Percentiles rank a stretch among this genome's conserved stretches.
These are phyloP conservation scores for Lagocephalus sceleratus DNA, from an alignment of 2,797 vertebrate species.

Conservation along the genomic window DNA sequence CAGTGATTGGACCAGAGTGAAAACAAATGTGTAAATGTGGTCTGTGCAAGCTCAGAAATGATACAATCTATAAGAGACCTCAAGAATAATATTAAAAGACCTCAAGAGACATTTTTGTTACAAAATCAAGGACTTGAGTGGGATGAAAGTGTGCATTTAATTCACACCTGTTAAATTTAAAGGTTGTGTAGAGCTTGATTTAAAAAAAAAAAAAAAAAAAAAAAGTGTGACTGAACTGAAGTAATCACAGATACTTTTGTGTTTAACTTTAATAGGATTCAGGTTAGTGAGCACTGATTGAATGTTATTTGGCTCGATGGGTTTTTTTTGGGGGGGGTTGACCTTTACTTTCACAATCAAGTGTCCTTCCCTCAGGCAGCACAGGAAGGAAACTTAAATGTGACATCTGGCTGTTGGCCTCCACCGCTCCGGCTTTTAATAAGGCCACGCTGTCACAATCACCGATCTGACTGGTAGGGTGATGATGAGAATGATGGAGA, in stretches of 20 bases:
- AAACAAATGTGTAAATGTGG: too few relatives aligned
- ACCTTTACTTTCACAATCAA: constrained; percentile 78
- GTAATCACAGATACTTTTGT: neutral
- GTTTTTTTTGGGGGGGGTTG: constrained; percentile 44
- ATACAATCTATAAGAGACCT: too few relatives aligned
- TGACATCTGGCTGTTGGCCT: constrained; percentile 71
- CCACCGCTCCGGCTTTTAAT: constrained; percentile 72
- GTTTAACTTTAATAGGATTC: neutral
- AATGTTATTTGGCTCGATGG: constrained; percentile 46
- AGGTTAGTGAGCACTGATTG: constrained; percentile 34
- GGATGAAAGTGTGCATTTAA: too few relatives aligned
- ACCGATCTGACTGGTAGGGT: constrained; percentile 57
- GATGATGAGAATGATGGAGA: constrained; percentile 5
- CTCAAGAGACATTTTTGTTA: too few relatives aligned
- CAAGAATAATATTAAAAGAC: too few relatives aligned
- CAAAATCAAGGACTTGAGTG: too few relatives aligned
- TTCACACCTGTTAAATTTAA: too few relatives aligned
- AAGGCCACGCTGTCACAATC: constrained; percentile 80
- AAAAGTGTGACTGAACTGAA: constrained; percentile 38
- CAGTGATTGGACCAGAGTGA: too few relatives aligned
- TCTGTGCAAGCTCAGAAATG: too few relatives aligned
- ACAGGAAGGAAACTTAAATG: constrained; percentile 78
- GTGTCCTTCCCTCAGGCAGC: constrained; percentile 65
- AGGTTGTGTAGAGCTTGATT: neutral
- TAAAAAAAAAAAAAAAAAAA: too few relatives aligned